Evolutionary conservation across 2,888 invertebrate species (phyloP).

Genomic region (Suillia variegata): DNA sequence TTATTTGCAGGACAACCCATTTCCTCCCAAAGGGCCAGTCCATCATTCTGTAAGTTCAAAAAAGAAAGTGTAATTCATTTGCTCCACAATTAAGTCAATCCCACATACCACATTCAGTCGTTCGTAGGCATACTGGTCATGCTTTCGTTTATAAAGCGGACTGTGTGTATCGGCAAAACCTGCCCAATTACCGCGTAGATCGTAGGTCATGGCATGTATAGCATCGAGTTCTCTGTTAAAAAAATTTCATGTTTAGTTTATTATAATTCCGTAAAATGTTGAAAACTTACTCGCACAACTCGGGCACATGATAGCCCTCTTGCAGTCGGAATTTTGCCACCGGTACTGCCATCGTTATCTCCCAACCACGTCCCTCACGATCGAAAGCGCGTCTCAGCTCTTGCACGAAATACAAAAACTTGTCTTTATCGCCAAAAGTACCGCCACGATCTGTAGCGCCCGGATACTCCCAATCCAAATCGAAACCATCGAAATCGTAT

Average conservation of each 20-base stretch:
- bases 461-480: constrained; percentile 91
- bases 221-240: constrained; percentile 73
- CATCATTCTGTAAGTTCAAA: constrained; percentile 72
- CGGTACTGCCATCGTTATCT: constrained; percentile 88
- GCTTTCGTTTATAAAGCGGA: constrained; percentile 81
- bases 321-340: constrained; percentile 84
- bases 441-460: constrained; percentile 87
- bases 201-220: constrained; percentile 86
- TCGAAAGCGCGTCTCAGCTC: constrained; percentile 81
- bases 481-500: constrained; percentile 84
- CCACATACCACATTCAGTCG: constrained; percentile 83
- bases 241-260: background rate
- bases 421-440: constrained; percentile 81
- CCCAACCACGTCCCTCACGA: constrained; percentile 77
- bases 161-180: constrained; percentile 91
- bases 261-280: background rate
- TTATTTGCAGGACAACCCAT: constrained; percentile 88
- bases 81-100: background rate
- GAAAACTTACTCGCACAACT: constrained; percentile 80
- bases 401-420: constrained; percentile 80
- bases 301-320: constrained; percentile 90
- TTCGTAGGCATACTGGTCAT: constrained; percentile 89
- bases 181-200: constrained; percentile 87
- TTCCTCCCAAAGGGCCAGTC: constrained; percentile 84
- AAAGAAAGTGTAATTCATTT: background rate